These are phyloP conservation scores for Lutjanus campechanus DNA, from an alignment of 2,797 vertebrate species.

Conservation along the genomic window DNA sequence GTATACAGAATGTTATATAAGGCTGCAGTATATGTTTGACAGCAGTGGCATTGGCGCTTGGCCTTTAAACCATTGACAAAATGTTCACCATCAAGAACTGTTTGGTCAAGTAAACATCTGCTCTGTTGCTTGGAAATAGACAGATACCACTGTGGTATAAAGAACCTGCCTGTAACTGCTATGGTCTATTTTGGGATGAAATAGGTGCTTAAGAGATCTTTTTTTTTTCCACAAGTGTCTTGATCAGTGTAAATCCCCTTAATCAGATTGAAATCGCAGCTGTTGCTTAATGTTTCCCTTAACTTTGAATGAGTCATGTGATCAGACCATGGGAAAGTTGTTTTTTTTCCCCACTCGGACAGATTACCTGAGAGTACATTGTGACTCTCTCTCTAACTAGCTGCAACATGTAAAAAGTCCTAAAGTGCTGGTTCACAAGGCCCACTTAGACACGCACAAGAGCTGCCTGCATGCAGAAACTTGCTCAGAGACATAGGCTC, in stretches of 20 bases:
- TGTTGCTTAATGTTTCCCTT: conserved; percentile 22
- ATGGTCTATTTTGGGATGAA: conserved; percentile 22
- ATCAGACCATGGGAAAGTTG: conserved; percentile 74
- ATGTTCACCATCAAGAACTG: conserved; percentile 6
- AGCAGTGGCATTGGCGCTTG: neutral
- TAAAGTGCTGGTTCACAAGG: conserved; percentile 67
- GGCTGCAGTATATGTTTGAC: neutral
- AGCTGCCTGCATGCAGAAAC: conserved; percentile 75
- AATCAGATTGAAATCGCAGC: conserved; percentile 32
- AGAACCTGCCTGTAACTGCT: conserved; percentile 15
- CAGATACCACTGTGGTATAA: conserved; percentile 27
- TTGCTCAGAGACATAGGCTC: conserved; percentile 65
- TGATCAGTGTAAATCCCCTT: conserved; percentile 45
- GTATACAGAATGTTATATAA: neutral
- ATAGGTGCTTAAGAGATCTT: neutral
- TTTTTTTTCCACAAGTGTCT: conserved; percentile 17
- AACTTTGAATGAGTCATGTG: conserved; percentile 26
- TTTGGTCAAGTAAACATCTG: too few species aligned
- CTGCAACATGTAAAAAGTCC: conserved; percentile 75
- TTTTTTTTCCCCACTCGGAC: conserved; percentile 65
- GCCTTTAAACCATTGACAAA: conserved; percentile 4
- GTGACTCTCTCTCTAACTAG: conserved; percentile 62
- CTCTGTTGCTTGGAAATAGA: too few species aligned
- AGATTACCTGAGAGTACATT: conserved; percentile 69
- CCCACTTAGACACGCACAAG: conserved; percentile 46